Conservation (phyloP, 1,140 invertebrate genomes). For the Drosophila pallidifrons region DNA sequence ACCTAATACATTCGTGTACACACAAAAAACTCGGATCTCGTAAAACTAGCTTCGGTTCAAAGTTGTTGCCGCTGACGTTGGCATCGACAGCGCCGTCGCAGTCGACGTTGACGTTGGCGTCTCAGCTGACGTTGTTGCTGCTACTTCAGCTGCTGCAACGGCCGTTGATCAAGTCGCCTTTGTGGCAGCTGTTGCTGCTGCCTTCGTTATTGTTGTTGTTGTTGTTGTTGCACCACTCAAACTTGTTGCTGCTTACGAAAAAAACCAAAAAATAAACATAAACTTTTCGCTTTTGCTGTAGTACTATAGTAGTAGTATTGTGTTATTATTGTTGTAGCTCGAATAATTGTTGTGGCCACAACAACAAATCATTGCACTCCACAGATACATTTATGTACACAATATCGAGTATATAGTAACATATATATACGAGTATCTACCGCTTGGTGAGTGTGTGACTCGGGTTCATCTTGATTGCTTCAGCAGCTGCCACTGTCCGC, state of each 20-base stretch:
- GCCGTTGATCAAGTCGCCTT: conserved; percentile 47
- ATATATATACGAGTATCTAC: background rate
- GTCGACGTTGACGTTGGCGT: background rate
- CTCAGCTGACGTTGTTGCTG: background rate
- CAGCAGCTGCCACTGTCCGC: conserved; percentile 55
- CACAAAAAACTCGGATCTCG: conserved; percentile 66
- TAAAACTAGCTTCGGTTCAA: conserved; percentile 68
- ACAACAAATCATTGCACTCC: conserved; percentile 61
- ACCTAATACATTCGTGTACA: conserved; percentile 48
- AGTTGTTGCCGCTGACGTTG: conserved; percentile 24
- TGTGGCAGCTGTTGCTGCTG: conserved; percentile 41
- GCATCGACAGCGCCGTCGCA: conserved; percentile 5
- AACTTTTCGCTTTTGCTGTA: conserved; percentile 56
- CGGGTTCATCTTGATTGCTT: conserved; percentile 70
- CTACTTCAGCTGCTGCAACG: conserved; percentile 28
- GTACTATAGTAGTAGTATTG: conserved; percentile 19
- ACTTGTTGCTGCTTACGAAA: conserved; percentile 76
- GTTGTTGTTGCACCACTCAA: conserved; percentile 65
- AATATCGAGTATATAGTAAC: conserved; percentile 24
- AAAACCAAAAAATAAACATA: conserved; percentile 51
- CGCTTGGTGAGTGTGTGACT: background rate
- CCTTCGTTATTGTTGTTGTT: conserved; percentile 21
- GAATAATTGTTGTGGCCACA: conserved; percentile 63
- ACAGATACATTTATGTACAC: conserved; percentile 34
- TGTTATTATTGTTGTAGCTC: conserved; percentile 27